These are phyloP conservation scores for Artibeus lituratus DNA, from an alignment of 2,797 vertebrate genomes.

Conservation along the genomic window DNA sequence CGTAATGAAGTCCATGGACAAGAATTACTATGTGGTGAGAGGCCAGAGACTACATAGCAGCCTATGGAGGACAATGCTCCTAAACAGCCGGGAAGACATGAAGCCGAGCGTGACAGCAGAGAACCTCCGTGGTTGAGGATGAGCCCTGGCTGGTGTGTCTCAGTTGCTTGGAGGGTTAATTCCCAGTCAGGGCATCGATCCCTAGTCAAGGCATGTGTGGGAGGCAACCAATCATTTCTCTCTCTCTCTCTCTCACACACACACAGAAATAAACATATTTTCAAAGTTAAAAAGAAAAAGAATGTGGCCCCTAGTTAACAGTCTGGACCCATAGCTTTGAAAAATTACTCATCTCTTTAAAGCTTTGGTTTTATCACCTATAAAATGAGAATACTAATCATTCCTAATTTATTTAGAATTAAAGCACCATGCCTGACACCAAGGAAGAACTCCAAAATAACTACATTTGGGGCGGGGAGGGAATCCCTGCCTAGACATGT, in stretches of 20 bases:
- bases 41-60: not conserved
- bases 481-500: not conserved
- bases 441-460: not conserved
- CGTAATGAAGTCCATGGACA: not conserved
- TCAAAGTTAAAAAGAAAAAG: not conserved
- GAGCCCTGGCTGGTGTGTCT: not conserved
- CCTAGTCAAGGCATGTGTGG: not conserved
- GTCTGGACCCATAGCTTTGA: not conserved
- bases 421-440: not conserved
- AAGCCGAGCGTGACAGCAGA: not conserved
- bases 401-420: not conserved
- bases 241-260: not conserved
- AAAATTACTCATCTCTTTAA: not conserved
- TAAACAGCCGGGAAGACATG: not conserved
- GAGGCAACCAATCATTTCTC: not conserved
- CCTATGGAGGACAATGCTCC: rapidly evolving
- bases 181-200: not conserved
- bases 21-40: not conserved
- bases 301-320: not conserved
- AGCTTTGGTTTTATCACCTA: not conserved
- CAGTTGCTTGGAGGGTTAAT: not conserved
- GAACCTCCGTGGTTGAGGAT: not conserved
- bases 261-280: too few species aligned
- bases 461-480: not conserved
- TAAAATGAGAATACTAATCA: not conserved